Percentiles rank a stretch among this genome's conserved stretches.
Evolutionary conservation across 2,888 invertebrate genomes (phyloP).

Genomic region (Drosophila cognata): DNA sequence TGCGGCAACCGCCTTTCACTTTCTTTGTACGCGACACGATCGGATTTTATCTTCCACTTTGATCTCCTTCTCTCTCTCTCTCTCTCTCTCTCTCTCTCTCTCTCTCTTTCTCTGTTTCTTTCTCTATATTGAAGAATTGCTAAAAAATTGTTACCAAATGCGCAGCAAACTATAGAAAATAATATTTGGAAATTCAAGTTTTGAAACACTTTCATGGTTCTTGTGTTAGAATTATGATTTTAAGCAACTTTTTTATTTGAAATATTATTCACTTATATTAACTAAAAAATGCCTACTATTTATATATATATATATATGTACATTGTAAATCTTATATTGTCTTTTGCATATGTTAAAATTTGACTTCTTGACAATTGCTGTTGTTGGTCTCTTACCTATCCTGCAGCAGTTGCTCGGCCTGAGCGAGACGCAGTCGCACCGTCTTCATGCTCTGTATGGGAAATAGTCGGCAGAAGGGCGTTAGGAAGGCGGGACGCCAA

Average conservation of each 20-base stretch:
- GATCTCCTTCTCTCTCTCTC: background rate
- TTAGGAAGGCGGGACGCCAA: conserved; percentile 90
- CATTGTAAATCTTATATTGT: background rate
- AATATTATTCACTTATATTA: background rate
- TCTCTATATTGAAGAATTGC: background rate
- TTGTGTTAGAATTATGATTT: background rate
- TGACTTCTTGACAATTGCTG: background rate
- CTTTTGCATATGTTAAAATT: background rate
- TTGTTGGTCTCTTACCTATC: conserved; percentile 87
- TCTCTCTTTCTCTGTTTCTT: background rate
- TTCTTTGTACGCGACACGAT: conserved; percentile 37
- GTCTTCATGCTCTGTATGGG: conserved; percentile 96
- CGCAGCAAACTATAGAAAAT: background rate
- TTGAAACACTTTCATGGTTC: background rate
- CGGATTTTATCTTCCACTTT: background rate
- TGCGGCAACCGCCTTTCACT: conserved; percentile 54
- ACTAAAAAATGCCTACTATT: background rate
- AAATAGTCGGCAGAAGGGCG: conserved; percentile 92
- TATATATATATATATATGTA: background rate
- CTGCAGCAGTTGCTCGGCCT: conserved; percentile 89
- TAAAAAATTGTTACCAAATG: background rate
- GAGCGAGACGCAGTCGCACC: conserved; percentile 90
- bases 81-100: background rate
- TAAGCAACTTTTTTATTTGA: background rate
- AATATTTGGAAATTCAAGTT: background rate